Percentiles rank a stretch among this genome's conserved stretches.
These are phyloP conservation scores for Dryobota labecula DNA, from an alignment of 2,888 invertebrate genomes.

Conservation along the genomic window DNA sequence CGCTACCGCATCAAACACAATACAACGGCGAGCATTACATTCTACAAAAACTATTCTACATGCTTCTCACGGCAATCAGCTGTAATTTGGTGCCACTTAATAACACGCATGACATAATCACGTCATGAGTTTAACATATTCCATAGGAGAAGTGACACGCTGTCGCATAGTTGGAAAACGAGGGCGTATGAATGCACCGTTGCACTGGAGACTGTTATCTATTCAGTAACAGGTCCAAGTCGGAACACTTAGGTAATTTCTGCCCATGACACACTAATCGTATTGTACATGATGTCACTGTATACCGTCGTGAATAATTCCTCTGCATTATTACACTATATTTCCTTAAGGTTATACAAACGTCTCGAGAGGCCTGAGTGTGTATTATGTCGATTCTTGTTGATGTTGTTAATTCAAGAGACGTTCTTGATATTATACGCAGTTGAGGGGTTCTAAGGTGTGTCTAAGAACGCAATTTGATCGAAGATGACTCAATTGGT, in stretches of 20 bases:
- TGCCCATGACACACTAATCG: constrained; percentile 72
- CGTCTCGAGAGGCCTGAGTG: constrained; percentile 50
- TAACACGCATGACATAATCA: constrained; percentile 63
- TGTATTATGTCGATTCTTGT: constrained; percentile 36
- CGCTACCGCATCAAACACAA: constrained; percentile 42
- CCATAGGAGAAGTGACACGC: constrained; percentile 32
- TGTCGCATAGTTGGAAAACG: constrained; percentile 52
- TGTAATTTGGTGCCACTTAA: constrained; percentile 59
- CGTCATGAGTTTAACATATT: constrained; percentile 42
- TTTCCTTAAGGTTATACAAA: constrained; percentile 63
- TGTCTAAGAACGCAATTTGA: constrained; percentile 14
- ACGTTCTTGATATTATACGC: constrained; percentile 38
- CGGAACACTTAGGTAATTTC: constrained; percentile 61
- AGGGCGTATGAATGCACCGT: constrained; percentile 54
- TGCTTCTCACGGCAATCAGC: constrained; percentile 63
- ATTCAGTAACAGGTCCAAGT: constrained; percentile 46
- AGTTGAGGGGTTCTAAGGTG: constrained; percentile 26
- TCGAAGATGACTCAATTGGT: constrained; percentile 7
- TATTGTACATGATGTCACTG: constrained; percentile 70
- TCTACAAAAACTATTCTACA: constrained; percentile 50
- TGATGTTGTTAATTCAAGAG: constrained; percentile 49
- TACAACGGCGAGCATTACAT: constrained; percentile 27
- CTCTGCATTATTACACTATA: constrained; percentile 50
- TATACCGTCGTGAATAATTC: constrained; percentile 61
- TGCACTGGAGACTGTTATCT: constrained; percentile 52